phyloP scores from a whole-genome alignment of 1,140 invertebrate genomes.

The Limonius californicus region DNA sequence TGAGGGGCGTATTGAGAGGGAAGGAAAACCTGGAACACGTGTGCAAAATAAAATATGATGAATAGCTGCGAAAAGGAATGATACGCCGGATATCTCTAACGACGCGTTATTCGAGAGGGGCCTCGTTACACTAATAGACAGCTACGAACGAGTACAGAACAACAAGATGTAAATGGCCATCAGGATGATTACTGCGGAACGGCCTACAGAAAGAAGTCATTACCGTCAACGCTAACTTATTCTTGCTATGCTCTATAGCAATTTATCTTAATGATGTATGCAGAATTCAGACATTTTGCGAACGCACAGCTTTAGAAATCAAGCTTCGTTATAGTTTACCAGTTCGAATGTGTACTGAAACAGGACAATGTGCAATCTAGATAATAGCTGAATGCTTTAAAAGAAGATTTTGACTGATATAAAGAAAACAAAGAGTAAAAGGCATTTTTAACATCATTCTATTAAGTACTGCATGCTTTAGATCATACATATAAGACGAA shows the following conservation, averaged over 20 bases:
- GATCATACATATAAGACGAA: too few relatives aligned
- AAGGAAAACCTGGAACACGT: too few relatives aligned
- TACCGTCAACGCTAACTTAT: constrained; percentile 11
- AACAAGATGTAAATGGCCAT: constrained; percentile 25
- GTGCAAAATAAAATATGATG: constrained; percentile 4
- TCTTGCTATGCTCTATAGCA: constrained; percentile 8
- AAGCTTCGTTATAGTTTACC: too few relatives aligned
- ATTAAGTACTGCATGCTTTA: too few relatives aligned
- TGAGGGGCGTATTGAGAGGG: too few relatives aligned
- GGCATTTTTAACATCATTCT: too few relatives aligned
- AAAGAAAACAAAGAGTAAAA: too few relatives aligned
- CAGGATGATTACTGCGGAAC: constrained; percentile 15
- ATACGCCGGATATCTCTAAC: constrained; percentile 17
- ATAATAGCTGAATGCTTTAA: too few relatives aligned
- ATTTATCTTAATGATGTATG: constrained; percentile 23
- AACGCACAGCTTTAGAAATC: too few relatives aligned
- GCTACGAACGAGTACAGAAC: neutral
- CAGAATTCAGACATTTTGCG: constrained; percentile 17
- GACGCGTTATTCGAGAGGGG: constrained; percentile 14
- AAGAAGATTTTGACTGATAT: too few relatives aligned
- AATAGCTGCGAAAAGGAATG: neutral
- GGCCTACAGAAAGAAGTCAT: constrained; percentile 20
- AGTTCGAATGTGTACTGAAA: too few relatives aligned
- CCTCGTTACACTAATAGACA: constrained; percentile 24
- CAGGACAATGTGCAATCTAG: too few relatives aligned